Evolutionary conservation across 2,888 invertebrate genomes (phyloP), one percentile per base, ranked within the genome.

Genomic region (Erebia palarica): DNA sequence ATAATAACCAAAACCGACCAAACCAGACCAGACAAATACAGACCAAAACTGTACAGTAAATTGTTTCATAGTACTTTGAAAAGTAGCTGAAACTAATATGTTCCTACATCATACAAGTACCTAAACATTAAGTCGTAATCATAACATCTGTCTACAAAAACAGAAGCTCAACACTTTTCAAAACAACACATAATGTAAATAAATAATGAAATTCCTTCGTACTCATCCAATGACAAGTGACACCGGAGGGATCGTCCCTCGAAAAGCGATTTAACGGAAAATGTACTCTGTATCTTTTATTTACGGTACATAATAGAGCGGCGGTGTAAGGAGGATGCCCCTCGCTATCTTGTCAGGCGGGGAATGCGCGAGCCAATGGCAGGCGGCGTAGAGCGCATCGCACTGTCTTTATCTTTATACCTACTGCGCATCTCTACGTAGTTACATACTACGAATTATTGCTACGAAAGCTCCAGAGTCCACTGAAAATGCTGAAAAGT

Each of bases 211-310:
- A 91, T 91, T 84, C 87, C 85, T 89, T 82, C 75, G 77, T 83
- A 84, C 89, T 84, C 91, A 92, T 92, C 92, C 92, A 92, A 92
- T 92, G 90, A 92, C 91, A 89, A 89, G 84, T 90, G 91, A 90
- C 90, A 92, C 81, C 78, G 76, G 87, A 88, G 87, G 90, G 90
- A 83, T 86, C 91, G 90, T 92, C 93, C 93, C 93, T 92, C 81
- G 42, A 77, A 61, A n/a, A 1, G 3, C 0, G 14, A 47, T 7
- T 36, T 81, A 83, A 61, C 16, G 65, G 9, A 86, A 86, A 82
- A 72, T 78, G 76, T 74, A 78, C 87, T 80, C 71, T 87, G 82
- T 14, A 0, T 0, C 70, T 1, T 14, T 0, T 1, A 0, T 3
- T 73, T 80, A 87, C 71, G 79, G 82, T 75, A 21, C 65, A 72